Percentiles rank a stretch among this genome's conserved stretches.
Conservation (phyloP, 2,113 vertebrate genomes). For the Malurus elegans region DNA sequence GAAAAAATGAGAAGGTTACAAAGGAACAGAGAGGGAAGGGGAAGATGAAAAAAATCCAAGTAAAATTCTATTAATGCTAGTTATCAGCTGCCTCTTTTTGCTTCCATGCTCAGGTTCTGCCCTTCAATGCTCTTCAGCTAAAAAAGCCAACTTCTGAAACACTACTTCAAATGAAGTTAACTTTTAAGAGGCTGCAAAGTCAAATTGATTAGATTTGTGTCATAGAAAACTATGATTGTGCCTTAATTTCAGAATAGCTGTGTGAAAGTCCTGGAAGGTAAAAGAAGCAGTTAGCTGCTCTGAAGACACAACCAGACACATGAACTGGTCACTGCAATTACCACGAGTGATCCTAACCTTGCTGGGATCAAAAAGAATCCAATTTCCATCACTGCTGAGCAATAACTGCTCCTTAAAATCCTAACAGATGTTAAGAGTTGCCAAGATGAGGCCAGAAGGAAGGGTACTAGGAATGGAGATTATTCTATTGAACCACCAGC, state of each 20-base stretch:
- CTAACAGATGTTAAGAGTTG: not conserved
- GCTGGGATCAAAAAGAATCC: not conserved
- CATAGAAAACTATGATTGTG: not conserved
- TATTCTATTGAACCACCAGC: not conserved
- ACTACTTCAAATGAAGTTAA: not conserved
- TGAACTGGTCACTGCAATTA: not conserved
- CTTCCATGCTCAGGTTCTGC: not conserved
- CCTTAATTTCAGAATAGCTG: not conserved
- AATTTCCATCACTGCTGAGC: not conserved
- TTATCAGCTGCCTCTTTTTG: not conserved
- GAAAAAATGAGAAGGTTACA: not conserved
- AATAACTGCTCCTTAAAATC: not conserved
- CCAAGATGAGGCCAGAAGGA: not conserved
- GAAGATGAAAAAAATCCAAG: not conserved
- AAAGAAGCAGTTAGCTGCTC: not conserved
- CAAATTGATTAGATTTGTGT: not conserved
- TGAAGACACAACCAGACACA: not conserved
- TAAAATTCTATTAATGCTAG: not conserved
- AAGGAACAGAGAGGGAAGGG: not conserved
- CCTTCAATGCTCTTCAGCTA: not conserved
- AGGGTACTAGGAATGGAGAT: not conserved
- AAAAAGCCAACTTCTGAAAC: not conserved
- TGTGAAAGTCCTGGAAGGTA: not conserved
- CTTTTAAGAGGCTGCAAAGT: not conserved
- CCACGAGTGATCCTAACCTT: not conserved